These are phyloP conservation scores for Batillaria attramentaria DNA, from an alignment of 1,140 invertebrate species.

Conservation along the genomic window DNA sequence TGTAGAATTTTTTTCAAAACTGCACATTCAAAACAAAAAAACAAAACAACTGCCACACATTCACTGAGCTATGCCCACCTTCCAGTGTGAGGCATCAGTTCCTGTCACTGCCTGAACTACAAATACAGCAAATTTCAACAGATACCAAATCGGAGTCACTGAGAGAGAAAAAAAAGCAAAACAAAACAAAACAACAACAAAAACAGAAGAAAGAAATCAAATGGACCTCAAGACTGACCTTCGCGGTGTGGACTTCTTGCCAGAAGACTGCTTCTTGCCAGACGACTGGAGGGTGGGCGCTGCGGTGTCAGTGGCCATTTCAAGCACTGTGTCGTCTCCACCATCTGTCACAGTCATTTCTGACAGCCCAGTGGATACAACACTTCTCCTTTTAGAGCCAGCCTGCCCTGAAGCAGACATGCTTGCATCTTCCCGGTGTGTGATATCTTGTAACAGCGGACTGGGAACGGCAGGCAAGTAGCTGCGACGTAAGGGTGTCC, in stretches of 20 bases:
- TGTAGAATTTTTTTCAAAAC: background rate
- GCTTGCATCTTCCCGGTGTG: too few species aligned
- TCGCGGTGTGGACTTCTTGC: too few species aligned
- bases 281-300: background rate
- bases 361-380: background rate
- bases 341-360: background rate
- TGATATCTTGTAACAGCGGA: conserved; percentile 58
- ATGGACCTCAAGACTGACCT: too few species aligned
- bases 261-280: too few species aligned
- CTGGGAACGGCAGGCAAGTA: conserved; percentile 61
- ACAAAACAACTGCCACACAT: background rate
- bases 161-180: too few species aligned
- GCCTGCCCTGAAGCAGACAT: background rate
- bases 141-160: too few species aligned
- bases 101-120: too few species aligned
- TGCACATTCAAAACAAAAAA: background rate
- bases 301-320: background rate
- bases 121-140: too few species aligned
- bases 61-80: too few species aligned
- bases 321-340: background rate
- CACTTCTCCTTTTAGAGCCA: background rate
- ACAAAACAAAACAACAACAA: too few species aligned
- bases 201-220: too few species aligned
- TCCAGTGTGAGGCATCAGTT: too few species aligned
- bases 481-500: conserved; percentile 42